Evolutionary conservation across 2,797 vertebrate genomes (phyloP).

Genomic region (Myotis myotis): DNA sequence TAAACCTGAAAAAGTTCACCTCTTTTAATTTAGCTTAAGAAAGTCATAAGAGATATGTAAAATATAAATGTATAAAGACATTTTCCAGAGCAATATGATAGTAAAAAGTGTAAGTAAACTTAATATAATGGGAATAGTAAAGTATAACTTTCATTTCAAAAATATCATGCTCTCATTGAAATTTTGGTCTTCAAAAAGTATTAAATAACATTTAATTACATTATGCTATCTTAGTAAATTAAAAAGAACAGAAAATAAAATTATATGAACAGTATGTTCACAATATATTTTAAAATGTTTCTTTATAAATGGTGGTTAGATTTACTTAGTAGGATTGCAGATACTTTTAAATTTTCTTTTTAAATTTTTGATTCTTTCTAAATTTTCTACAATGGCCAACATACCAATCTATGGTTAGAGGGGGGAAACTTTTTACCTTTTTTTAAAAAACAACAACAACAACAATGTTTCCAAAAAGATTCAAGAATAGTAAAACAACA

Average conservation of each 20-base stretch:
- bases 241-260: neutral
- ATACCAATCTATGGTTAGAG: neutral
- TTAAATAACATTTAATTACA: neutral
- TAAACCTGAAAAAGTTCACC: neutral
- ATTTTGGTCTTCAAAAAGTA: neutral
- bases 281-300: neutral
- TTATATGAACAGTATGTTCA: neutral
- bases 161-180: neutral
- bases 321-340: neutral
- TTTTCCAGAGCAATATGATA: neutral
- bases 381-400: neutral
- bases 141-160: neutral
- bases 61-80: neutral
- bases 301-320: neutral
- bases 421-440: neutral
- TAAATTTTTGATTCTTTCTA: neutral
- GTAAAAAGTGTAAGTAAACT: neutral
- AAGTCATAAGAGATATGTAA: neutral
- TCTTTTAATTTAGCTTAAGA: constrained; percentile 4
- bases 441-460: neutral
- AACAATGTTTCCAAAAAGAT: neutral
- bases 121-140: neutral
- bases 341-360: neutral
- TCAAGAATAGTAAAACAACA: neutral
- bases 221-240: neutral